phyloP scores from a whole-genome alignment of 2,888 invertebrate genomes.

The Linnaemya tessellans region DNA sequence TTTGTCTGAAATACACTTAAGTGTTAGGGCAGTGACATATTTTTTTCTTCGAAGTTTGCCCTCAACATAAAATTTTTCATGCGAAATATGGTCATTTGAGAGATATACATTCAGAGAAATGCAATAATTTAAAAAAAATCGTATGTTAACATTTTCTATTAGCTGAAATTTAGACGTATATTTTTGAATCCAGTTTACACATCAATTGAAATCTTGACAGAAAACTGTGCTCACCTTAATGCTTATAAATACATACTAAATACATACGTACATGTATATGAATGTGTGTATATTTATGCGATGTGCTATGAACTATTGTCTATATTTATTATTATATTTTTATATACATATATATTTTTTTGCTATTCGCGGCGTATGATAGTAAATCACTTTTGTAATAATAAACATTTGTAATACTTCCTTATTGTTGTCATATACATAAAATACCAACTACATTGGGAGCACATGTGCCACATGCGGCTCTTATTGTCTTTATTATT shows the following conservation, averaged over 20 bases:
- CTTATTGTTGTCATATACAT: conserved; percentile 69
- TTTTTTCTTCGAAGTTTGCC: neutral
- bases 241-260: neutral
- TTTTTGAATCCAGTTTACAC: neutral
- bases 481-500: conserved; percentile 27
- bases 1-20: conserved; percentile 40
- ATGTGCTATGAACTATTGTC: conserved; percentile 34
- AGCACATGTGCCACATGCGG: conserved; percentile 46
- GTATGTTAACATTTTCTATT: neutral
- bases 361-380: conserved; percentile 51
- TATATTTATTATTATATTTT: too few species aligned
- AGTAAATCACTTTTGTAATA: conserved; percentile 61
- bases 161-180: neutral
- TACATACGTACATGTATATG: too few species aligned
- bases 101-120: neutral
- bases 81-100: neutral
- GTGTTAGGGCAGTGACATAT: conserved; percentile 14
- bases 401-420: conserved; percentile 62
- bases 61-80: neutral
- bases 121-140: neutral
- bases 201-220: neutral
- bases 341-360: too few species aligned
- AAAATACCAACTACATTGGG: conserved; percentile 58
- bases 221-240: conserved; percentile 4
- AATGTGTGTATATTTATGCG: too few species aligned